phyloP scores from a whole-genome alignment of 2,797 vertebrate genomes.

The Galagoides demidoff region DNA sequence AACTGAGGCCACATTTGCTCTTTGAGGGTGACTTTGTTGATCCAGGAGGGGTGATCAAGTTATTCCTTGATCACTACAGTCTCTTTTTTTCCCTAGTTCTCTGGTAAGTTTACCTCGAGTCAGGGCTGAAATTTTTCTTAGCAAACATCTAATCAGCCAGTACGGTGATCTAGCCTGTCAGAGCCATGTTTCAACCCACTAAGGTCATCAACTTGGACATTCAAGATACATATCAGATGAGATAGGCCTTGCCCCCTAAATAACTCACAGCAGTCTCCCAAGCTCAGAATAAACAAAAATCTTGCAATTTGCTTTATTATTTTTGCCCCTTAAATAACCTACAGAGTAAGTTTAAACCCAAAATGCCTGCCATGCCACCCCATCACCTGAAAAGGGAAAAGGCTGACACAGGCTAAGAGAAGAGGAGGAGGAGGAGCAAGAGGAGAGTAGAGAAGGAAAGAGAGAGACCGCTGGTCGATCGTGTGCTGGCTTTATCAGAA shows the following conservation, averaged over 20 bases:
- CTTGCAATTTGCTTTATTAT: neutral
- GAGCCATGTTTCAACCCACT: neutral
- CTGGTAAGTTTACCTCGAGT: too few relatives aligned
- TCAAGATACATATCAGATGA: fast-evolving
- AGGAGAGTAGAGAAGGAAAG: neutral
- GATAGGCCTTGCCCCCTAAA: neutral
- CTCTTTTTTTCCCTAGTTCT: neutral
- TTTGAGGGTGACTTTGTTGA: neutral
- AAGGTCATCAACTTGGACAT: neutral
- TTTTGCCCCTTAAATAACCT: neutral
- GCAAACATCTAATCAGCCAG: neutral
- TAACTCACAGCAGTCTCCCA: neutral
- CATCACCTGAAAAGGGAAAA: neutral
- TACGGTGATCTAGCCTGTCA: neutral
- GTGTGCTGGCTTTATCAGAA: neutral
- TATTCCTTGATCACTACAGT: neutral
- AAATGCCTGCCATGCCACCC: neutral
- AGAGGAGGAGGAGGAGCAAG: neutral
- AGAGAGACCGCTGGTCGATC: too few relatives aligned
- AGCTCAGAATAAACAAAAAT: neutral
- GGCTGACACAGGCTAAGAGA: neutral
- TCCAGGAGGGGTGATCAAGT: neutral
- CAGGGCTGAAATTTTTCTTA: neutral
- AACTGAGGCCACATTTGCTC: neutral
- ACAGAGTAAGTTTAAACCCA: neutral